Conservation (phyloP, 2,113 vertebrate species). For the Pseudorhombus dupliciocellatus region DNA sequence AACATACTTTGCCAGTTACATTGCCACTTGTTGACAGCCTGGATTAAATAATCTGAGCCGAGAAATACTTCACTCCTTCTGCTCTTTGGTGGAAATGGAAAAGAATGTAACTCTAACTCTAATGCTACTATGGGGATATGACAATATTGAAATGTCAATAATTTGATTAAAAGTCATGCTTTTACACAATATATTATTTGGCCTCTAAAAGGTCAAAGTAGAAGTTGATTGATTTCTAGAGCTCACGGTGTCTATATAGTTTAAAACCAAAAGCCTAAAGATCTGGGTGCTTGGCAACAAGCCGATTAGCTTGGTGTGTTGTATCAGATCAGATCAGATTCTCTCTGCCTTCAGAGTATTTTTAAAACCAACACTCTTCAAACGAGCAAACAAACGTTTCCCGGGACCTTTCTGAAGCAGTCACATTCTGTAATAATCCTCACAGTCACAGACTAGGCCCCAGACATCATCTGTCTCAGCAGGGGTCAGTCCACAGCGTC, state of each 20-base stretch:
- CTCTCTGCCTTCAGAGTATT: neutral
- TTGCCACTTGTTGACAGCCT: conserved; percentile 4
- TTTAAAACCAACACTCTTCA: neutral
- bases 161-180: neutral
- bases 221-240: neutral
- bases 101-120: neutral
- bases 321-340: neutral
- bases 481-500: conserved; percentile 30
- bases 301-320: neutral
- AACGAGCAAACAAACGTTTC: neutral
- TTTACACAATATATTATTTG: neutral
- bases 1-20: neutral
- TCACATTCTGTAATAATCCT: conserved; percentile 16
- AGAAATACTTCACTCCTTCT: neutral
- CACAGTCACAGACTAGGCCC: conserved; percentile 14
- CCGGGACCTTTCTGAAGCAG: conserved; percentile 15
- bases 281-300: neutral
- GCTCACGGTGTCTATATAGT: neutral
- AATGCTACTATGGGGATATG: neutral
- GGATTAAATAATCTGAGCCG: neutral
- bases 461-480: conserved; percentile 31
- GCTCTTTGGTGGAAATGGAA: neutral
- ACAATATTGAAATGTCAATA: neutral
- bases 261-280: neutral
- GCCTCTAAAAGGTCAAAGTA: neutral